These are phyloP conservation scores for western clawed frog (Xenopus tropicalis) DNA, from an alignment of 2,113 vertebrate species.

Conservation along the genomic window UCB_Xtro_10.0 CM004445.2:151917001-151917500, in stretches of 20 bases:
- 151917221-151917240: neutral
- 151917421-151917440: neutral
- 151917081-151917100: neutral
- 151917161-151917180: neutral
- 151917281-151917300: neutral
- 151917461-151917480: neutral
- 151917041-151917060: neutral
- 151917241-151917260: neutral
- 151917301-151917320: neutral
- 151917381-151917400: too few species aligned
- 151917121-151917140: too few species aligned
- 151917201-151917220: neutral
- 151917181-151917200: neutral
- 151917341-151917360: neutral
- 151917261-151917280: neutral
- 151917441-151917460: too few species aligned
- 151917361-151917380: neutral
- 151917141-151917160: neutral
- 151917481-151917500: too few species aligned
- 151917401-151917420: neutral
- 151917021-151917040: neutral
- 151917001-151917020: neutral
- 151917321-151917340: too few species aligned
- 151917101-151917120: neutral
- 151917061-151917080: neutral